phyloP scores from a whole-genome alignment of 1,140 invertebrate species.

The Orussus abietinus region DNA sequence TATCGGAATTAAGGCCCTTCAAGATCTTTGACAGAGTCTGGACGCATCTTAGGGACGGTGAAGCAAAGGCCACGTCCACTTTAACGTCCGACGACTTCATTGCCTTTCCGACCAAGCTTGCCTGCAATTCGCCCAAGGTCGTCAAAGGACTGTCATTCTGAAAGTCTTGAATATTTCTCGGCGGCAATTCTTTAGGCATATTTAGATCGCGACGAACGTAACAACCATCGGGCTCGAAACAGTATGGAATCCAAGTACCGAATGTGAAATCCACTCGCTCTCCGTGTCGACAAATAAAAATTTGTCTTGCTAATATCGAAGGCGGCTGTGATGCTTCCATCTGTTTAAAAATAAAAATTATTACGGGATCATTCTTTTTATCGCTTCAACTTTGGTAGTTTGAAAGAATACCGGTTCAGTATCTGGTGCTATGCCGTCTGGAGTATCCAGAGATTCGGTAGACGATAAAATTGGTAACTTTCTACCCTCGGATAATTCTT shows the following conservation, averaged over 20 bases:
- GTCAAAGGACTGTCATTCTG: constrained; percentile 84
- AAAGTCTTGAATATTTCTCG: constrained; percentile 63
- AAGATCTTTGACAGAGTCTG: constrained; percentile 63
- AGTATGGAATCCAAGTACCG: constrained; percentile 81
- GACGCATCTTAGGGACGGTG: constrained; percentile 85
- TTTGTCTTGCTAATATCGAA: constrained; percentile 48
- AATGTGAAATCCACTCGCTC: constrained; percentile 91
- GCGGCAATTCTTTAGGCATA: constrained; percentile 73
- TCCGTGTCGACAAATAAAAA: constrained; percentile 81
- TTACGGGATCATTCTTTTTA: constrained; percentile 10
- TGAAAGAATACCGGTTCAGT: constrained; percentile 35
- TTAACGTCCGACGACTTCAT: constrained; percentile 63
- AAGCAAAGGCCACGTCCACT: constrained; percentile 75
- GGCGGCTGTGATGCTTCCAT: constrained; percentile 39
- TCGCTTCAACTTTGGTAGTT: constrained; percentile 13
- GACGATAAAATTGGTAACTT: constrained; percentile 48
- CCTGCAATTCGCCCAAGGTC: constrained; percentile 72
- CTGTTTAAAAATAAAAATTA: constrained; percentile 23
- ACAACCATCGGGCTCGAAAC: constrained; percentile 75
- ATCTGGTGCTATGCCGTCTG: constrained; percentile 44
- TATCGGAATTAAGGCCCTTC: constrained; percentile 36
- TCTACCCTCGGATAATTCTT: constrained; percentile 33
- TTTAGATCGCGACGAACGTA: constrained; percentile 85
- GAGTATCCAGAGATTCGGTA: constrained; percentile 48
- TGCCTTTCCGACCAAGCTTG: constrained; percentile 72